Evolutionary conservation across 2,113 vertebrate species (phyloP).

Genomic region (Phylloscopus trochiloides): DNA sequence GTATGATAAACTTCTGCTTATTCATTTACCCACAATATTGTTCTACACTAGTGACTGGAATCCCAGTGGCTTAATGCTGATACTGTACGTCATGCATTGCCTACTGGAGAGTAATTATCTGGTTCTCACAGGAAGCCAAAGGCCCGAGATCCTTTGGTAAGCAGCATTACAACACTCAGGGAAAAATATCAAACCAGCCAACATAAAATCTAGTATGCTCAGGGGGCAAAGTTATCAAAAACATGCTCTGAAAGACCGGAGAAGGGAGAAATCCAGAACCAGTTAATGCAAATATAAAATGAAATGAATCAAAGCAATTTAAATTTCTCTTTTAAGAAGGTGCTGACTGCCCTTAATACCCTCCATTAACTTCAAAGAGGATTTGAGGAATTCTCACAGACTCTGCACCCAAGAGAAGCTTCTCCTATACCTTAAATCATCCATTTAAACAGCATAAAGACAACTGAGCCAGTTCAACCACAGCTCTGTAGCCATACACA

Average conservation of each 20-base stretch:
- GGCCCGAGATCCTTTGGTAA: constrained; percentile 34
- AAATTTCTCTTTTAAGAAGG: constrained; percentile 30
- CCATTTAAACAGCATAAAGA: neutral
- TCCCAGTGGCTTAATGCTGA: constrained; percentile 58
- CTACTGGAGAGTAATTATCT: constrained; percentile 67
- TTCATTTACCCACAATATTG: constrained; percentile 69
- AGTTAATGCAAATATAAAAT: neutral
- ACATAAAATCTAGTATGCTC: neutral
- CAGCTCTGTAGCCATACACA: neutral
- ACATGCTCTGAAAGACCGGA: neutral
- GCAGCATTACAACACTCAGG: constrained; percentile 40
- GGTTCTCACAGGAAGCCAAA: constrained; percentile 61
- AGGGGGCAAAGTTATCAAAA: constrained; percentile 28
- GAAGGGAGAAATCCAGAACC: neutral
- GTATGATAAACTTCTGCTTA: constrained; percentile 66
- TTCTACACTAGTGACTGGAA: constrained; percentile 51
- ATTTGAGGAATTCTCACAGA: constrained; percentile 25
- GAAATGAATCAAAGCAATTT: constrained; percentile 1
- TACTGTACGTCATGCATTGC: constrained; percentile 20
- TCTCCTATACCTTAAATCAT: neutral
- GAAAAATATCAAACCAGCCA: constrained; percentile 35
- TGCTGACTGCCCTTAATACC: constrained; percentile 1
- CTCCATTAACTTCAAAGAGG: constrained; percentile 47
- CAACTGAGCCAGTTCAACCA: neutral
- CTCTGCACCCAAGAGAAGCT: neutral